These are phyloP conservation scores for Trichosurus vulpecula DNA, from an alignment of 2,797 vertebrate species.

Conservation along the genomic window DNA sequence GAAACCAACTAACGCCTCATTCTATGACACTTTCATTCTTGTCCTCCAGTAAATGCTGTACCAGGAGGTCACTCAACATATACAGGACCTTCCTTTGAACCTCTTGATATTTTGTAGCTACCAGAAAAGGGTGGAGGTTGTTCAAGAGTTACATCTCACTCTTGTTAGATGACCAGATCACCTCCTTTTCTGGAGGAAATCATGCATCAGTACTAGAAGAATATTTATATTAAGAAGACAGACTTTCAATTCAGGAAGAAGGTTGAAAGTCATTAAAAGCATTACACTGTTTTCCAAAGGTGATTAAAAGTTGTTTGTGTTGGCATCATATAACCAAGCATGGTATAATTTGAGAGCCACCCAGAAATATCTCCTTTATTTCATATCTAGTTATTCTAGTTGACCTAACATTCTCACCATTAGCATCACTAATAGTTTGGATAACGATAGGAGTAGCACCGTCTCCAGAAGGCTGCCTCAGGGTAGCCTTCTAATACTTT, in stretches of 20 bases:
- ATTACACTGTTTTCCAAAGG: not conserved
- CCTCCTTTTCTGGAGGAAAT: not conserved
- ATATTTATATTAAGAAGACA: not conserved
- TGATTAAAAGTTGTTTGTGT: not conserved
- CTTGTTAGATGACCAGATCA: not conserved
- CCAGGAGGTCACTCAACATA: not conserved
- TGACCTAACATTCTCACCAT: slow-evolving; percentile 18
- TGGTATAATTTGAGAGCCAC: not conserved
- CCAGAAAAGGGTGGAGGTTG: not conserved
- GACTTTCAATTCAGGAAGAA: not conserved
- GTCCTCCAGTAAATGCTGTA: not conserved
- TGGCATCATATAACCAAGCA: not conserved
- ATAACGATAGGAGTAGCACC: not conserved
- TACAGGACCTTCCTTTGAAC: not conserved
- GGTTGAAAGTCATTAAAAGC: not conserved
- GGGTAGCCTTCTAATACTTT: not conserved
- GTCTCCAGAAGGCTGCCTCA: not conserved
- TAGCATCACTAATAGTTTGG: not conserved
- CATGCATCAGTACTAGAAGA: not conserved
- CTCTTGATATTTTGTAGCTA: not conserved
- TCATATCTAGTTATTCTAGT: not conserved
- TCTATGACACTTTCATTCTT: not conserved
- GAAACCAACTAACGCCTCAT: not conserved
- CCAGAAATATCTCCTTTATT: not conserved
- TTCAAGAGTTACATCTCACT: not conserved